These are phyloP conservation scores for Dipus sagitta DNA, from an alignment of 2,797 vertebrate species.

Conservation along the genomic window DNA sequence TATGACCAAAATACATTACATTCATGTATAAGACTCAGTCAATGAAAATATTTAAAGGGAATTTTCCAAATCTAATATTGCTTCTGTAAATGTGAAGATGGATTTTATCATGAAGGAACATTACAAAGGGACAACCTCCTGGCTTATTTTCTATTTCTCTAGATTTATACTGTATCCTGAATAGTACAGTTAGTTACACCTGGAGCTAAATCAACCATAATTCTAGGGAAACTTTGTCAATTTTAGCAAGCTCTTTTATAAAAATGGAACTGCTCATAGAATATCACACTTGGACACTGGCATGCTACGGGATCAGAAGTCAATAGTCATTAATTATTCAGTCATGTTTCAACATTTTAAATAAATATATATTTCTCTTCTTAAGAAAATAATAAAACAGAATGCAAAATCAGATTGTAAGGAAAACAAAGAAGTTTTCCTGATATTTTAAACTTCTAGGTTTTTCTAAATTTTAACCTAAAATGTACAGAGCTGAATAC, in stretches of 20 bases:
- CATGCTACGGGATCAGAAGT: not conserved
- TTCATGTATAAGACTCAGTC: too few relatives aligned
- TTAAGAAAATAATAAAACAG: constrained; percentile 26
- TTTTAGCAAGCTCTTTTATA: not conserved
- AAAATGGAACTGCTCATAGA: not conserved
- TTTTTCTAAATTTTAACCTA: not conserved
- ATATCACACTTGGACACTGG: not conserved
- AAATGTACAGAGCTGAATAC: not conserved
- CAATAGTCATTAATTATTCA: constrained; percentile 31
- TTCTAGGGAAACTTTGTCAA: constrained; percentile 16
- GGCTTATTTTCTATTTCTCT: constrained; percentile 42
- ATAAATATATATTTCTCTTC: not conserved
- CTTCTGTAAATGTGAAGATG: not conserved
- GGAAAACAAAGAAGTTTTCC: not conserved
- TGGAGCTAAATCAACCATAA: constrained; percentile 12
- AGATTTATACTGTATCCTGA: not conserved
- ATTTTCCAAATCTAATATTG: not conserved
- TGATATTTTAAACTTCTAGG: not conserved
- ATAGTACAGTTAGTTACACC: not conserved
- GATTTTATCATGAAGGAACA: not conserved
- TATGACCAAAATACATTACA: too few relatives aligned
- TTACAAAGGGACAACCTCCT: not conserved
- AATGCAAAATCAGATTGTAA: constrained; percentile 40
- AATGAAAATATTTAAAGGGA: too few relatives aligned
- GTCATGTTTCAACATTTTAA: not conserved